Evolutionary conservation across 2,888 invertebrate species (phyloP).

Genomic region (Dasysyrphus albostriatus): DNA sequence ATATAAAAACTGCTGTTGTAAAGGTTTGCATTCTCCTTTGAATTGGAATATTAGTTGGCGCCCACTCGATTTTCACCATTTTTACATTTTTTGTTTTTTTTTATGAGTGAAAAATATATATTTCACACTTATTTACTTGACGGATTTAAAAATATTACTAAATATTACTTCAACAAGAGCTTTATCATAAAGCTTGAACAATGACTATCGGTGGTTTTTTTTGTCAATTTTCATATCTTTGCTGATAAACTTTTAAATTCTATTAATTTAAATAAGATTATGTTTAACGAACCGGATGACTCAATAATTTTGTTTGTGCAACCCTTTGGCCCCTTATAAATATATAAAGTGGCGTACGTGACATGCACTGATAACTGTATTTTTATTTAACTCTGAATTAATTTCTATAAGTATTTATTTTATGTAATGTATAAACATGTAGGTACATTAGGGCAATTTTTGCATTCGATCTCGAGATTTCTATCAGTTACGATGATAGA

Average conservation of each 20-base stretch:
- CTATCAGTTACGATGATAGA: no score
- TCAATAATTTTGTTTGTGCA: no score
- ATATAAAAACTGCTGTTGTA: constrained; percentile 7
- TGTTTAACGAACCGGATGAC: no score
- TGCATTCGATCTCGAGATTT: no score
- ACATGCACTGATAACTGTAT: no score
- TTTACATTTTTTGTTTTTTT: neutral
- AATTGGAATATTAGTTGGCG: constrained; percentile 3
- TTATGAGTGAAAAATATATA: neutral
- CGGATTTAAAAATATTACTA: neutral
- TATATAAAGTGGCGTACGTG: no score
- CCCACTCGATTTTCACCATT: constrained; percentile 25
- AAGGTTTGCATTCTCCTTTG: constrained; percentile 20
- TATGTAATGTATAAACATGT: no score
- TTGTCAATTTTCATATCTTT: neutral
- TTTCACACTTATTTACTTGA: neutral
- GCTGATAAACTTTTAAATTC: neutral
- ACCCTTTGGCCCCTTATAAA: no score
- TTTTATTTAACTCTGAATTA: no score
- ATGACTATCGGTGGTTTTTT: neutral
- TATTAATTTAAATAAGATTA: no score
- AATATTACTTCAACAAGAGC: neutral
- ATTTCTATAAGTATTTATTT: no score
- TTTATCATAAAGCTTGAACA: neutral
- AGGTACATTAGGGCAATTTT: no score